Percentiles rank a stretch among this genome's conserved stretches.
These are phyloP conservation scores for Tribolium madens DNA, from an alignment of 1,140 invertebrate genomes.

Conservation along the genomic window DNA sequence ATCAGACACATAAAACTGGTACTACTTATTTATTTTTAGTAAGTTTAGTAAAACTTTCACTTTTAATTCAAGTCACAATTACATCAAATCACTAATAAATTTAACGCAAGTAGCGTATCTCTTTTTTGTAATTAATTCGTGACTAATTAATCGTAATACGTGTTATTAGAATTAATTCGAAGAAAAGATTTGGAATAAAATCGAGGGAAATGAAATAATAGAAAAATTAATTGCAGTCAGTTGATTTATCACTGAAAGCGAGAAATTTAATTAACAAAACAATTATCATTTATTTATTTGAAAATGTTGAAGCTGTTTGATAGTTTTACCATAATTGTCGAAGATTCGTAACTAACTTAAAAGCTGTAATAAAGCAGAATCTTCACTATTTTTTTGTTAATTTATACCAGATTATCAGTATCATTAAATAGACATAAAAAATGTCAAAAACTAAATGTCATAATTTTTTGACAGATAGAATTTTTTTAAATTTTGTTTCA, in stretches of 20 bases:
- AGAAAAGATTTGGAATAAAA: conserved; percentile 7
- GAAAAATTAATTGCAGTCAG: background rate
- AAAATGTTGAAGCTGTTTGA: no score
- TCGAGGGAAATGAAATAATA: background rate
- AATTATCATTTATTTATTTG: no score
- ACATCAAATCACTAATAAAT: background rate
- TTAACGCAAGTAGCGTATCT: background rate
- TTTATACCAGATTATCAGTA: no score
- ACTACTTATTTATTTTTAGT: background rate
- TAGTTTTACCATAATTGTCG: no score
- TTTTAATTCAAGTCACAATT: conserved; percentile 23
- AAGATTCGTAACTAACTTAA: no score
- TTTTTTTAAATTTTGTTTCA: no score
- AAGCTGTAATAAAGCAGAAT: no score
- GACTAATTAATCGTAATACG: conserved; percentile 14
- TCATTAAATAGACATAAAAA: no score
- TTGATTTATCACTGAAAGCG: background rate
- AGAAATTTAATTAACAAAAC: no score
- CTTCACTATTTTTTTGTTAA: no score
- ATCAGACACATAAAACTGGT: background rate
- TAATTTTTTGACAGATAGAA: no score
- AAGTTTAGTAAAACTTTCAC: conserved; percentile 16
- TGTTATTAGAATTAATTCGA: background rate
- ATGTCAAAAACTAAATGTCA: no score
- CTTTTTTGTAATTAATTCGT: conserved; percentile 4